Base-by-base conservation (phyloP, 2,797 vertebrate species). In the Danio choprae region DNA sequence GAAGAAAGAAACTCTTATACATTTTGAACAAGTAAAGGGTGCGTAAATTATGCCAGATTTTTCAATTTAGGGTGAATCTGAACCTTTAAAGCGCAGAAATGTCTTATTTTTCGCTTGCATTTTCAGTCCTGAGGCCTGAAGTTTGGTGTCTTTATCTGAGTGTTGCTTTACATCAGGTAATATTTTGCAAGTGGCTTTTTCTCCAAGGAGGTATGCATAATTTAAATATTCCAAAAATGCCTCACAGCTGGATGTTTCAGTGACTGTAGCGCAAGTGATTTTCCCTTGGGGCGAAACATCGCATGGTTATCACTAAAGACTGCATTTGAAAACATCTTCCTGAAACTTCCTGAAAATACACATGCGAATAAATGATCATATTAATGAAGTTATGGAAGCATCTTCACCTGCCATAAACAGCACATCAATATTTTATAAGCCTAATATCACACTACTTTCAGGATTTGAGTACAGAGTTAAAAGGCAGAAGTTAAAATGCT, bases 161-260 rank as follows among this genome's bases (percentile, higher is more conserved):
- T 68, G n/a, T 48, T 77, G 4, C 8, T 71, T 63, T n/a, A 69
- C 41, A 16, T 79, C 38, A 53, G 67, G 18, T 62, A 67, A 22
- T 12, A 13, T 62, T 79, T 71, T 44, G 67, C 12, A 22, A 12
- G 22, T 7, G 20, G 4, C 29, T 46, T 2, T 59, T 51, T 43
- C n/a, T 67, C 41, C 10, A 12, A 36, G 62, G n/a, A 43, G 29
- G 22, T 36, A 70, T 69, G 56, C 44, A 62, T 50, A 16, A 50
- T 53, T 36, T 12, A 62, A 38, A 62, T 20, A 6, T 13, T 2
- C 13, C 55, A 51, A 18, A 70, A 8, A 70, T 62, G 18, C 36
- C 6, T 1, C 77, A 62, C 56, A 63, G 48, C 46, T 79, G 58
- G 36, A 22, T 36, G 8, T 36, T 43, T 71, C 15, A 71, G 6